These are phyloP conservation scores for Homarus gammarus DNA, from an alignment of 2,888 invertebrate genomes.

Conservation along the genomic window DNA sequence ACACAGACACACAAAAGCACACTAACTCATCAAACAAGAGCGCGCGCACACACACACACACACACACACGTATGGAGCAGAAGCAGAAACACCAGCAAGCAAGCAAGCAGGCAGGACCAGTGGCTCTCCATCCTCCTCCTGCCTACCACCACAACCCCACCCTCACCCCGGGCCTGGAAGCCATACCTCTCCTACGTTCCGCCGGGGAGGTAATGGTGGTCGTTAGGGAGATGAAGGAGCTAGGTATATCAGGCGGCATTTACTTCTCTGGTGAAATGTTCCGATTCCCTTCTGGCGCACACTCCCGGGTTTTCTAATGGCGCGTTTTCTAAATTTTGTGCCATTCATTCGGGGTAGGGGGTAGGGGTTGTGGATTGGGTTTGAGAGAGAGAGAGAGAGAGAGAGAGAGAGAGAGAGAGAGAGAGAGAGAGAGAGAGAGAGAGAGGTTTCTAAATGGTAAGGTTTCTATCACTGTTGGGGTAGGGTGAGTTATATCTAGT, in stretches of 20 bases:
- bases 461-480: too few species aligned
- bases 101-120: too few species aligned
- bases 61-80: slow-evolving; percentile 1
- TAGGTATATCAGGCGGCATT: slow-evolving; percentile 46
- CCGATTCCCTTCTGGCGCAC: slow-evolving; percentile 40
- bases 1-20: neutral
- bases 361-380: too few species aligned
- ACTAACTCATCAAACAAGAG: too few species aligned
- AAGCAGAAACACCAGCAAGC: too few species aligned
- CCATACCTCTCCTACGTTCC: slow-evolving; percentile 43
- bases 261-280: slow-evolving; percentile 50
- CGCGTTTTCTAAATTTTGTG: slow-evolving; percentile 27
- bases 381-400: neutral
- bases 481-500: too few species aligned
- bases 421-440: neutral
- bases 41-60: neutral
- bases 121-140: too few species aligned
- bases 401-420: too few species aligned
- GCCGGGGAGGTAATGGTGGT: slow-evolving; percentile 47
- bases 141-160: too few species aligned
- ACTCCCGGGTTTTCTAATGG: neutral
- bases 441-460: too few species aligned
- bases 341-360: too few species aligned
- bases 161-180: slow-evolving; percentile 17
- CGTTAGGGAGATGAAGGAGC: slow-evolving; percentile 46